Evolutionary conservation across 2,888 invertebrate genomes (phyloP).

Genomic region (Quadroppia sp.): DNA sequence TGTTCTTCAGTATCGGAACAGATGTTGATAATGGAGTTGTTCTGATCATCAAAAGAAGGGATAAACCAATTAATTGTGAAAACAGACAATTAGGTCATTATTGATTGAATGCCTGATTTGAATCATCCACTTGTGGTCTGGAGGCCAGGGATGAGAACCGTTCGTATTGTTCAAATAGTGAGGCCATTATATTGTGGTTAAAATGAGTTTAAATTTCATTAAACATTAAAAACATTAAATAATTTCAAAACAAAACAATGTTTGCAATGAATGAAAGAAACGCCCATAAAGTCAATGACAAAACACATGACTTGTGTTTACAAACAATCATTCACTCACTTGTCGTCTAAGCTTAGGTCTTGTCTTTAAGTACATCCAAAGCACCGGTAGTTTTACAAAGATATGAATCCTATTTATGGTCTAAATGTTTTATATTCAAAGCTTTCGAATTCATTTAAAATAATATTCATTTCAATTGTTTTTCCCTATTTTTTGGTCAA

Average conservation of each 20-base stretch:
- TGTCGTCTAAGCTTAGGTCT: no score
- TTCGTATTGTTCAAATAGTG: conserved; percentile 78
- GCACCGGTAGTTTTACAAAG: not conserved
- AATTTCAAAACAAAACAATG: not conserved
- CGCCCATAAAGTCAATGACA: no score
- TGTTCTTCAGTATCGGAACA: conserved; percentile 61
- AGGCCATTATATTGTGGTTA: conserved; percentile 61
- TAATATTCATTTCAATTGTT: not conserved
- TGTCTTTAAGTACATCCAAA: no score
- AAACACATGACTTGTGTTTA: not conserved
- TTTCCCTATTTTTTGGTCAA: conserved; percentile 12
- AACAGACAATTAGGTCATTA: no score
- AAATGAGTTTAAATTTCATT: not conserved
- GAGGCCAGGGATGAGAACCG: conserved; percentile 52
- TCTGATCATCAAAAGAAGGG: no score
- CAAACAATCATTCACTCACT: not conserved
- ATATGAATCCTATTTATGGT: not conserved
- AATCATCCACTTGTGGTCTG: conserved; percentile 24
- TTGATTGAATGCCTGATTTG: conserved; percentile 28
- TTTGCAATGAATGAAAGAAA: not conserved
- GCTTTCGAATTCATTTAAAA: not conserved
- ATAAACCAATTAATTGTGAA: no score
- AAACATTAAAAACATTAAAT: no score
- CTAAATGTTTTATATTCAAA: not conserved
- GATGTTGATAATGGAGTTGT: conserved; percentile 36